Percentiles rank a stretch among this genome's conserved stretches.
Evolutionary conservation across 1,140 invertebrate genomes (phyloP).

Genomic region (Conus betulinus): DNA sequence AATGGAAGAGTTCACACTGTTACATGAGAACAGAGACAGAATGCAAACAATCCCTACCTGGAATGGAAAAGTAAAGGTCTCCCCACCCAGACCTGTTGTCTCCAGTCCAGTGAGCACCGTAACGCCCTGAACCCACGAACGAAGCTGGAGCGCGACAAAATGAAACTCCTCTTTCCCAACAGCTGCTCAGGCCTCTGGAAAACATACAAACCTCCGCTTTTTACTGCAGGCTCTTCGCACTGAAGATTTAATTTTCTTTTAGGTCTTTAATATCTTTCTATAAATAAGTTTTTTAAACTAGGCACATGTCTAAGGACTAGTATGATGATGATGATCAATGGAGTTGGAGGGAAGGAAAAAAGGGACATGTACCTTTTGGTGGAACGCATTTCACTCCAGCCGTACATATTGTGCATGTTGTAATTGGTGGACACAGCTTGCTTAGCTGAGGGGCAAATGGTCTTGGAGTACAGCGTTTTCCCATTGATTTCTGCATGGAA

Average conservation of each 20-base stretch:
- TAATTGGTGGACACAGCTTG: conserved; percentile 79
- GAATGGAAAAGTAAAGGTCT: conserved; percentile 73
- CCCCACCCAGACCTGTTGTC: conserved; percentile 71
- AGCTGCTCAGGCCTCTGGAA: conserved; percentile 61
- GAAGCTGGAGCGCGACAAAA: conserved; percentile 90
- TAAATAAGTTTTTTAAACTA: too few species aligned
- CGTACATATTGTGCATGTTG: conserved; percentile 88
- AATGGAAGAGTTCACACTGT: too few species aligned
- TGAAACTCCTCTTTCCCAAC: conserved; percentile 81
- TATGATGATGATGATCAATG: too few species aligned
- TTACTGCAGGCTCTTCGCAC: too few species aligned
- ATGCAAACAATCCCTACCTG: conserved; percentile 43
- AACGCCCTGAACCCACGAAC: conserved; percentile 86
- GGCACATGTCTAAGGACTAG: too few species aligned
- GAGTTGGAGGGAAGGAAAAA: background rate
- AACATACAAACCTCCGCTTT: background rate
- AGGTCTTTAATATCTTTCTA: too few species aligned
- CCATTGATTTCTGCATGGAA: conserved; percentile 53
- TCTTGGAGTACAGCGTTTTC: conserved; percentile 81
- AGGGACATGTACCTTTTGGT: conserved; percentile 74
- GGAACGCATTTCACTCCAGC: conserved; percentile 81
- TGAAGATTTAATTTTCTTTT: too few species aligned
- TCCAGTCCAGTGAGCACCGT: conserved; percentile 94
- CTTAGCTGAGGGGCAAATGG: conserved; percentile 88
- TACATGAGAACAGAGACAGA: too few species aligned